Evolutionary conservation across 2,888 invertebrate genomes (phyloP), one percentile per base, ranked within the genome.

Genomic region (Andrena flavipes): DNA sequence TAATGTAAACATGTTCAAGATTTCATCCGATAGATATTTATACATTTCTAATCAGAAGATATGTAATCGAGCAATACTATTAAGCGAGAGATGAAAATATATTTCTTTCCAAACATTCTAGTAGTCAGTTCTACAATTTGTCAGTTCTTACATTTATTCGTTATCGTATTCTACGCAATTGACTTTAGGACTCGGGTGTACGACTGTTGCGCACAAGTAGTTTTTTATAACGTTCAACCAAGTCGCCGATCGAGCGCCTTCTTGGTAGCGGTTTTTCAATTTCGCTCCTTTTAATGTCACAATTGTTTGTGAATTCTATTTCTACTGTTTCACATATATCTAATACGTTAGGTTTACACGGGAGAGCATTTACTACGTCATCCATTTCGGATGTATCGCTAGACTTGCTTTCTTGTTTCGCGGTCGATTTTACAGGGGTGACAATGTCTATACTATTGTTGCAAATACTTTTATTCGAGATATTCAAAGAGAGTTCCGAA

Each of bases 151-250:
- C 7, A 73, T 23, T 29, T 76, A 73, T 76, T 74, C 60, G 30
- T 69, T 26, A 16, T 76, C 42, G 10, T 76, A 51, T 30, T 73
- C 20, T 75, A 42, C 23, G n/a, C 1, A 65, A 42, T 56, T 62
- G 42, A 42, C 5, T 16, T 42, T 42, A 42, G 16, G 42, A 42
- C 13, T 42, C 42, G 42, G 35, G 7, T 29, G 51, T 20, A 54
- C 63, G 72, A 70, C 71, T 80, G 20, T 54, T 62, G 13, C 0
- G 26, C 60, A 86, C 83, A 7, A 91, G 35, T 64, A 92, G 16
- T 68, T 88, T 92, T 79, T 88, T 93, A 69, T 92, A 93, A 48
- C 93, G 91, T 68, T 93, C 91, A 0, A 93, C 90, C 64, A 93
- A 89, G 86, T 93, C 93, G 26, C 91, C 89, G 33, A 93, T 93